Percentiles rank a stretch among this genome's conserved stretches.
These are phyloP conservation scores for Monomorium pharaonis DNA, from an alignment of 1,140 invertebrate species.

Conservation along the genomic window DNA sequence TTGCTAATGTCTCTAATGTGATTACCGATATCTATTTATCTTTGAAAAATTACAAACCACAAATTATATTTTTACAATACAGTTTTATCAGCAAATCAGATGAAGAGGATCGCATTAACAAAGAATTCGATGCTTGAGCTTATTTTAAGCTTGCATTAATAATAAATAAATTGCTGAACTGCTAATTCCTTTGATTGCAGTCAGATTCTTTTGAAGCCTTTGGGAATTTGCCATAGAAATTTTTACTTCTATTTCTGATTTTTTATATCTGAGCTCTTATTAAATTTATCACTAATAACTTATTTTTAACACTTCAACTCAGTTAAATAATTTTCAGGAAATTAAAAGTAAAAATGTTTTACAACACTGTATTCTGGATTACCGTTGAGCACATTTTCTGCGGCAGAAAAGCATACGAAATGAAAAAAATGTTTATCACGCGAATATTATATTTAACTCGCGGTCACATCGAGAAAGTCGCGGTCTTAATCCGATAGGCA, in stretches of 20 bases:
- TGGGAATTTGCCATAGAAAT: no score
- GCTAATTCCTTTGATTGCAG: background rate
- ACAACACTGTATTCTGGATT: background rate
- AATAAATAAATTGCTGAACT: background rate
- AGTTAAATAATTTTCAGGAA: background rate
- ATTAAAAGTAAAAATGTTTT: background rate
- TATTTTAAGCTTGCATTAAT: background rate
- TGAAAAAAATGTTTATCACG: background rate
- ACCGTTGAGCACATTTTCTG: background rate
- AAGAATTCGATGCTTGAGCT: background rate
- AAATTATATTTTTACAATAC: background rate
- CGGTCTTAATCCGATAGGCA: background rate
- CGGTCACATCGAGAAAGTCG: background rate
- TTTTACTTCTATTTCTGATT: background rate
- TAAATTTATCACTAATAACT: background rate
- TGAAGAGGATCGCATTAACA: background rate
- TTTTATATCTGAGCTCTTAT: background rate
- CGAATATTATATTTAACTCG: conserved; percentile 24
- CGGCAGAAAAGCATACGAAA: background rate
- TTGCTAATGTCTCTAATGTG: background rate
- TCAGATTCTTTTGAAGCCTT: background rate
- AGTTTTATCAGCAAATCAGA: background rate
- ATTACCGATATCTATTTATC: background rate
- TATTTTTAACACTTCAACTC: background rate
- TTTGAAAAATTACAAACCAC: background rate